Base-by-base conservation (phyloP, 2,888 invertebrate genomes). In the Pandemis cinnamomeana region DNA sequence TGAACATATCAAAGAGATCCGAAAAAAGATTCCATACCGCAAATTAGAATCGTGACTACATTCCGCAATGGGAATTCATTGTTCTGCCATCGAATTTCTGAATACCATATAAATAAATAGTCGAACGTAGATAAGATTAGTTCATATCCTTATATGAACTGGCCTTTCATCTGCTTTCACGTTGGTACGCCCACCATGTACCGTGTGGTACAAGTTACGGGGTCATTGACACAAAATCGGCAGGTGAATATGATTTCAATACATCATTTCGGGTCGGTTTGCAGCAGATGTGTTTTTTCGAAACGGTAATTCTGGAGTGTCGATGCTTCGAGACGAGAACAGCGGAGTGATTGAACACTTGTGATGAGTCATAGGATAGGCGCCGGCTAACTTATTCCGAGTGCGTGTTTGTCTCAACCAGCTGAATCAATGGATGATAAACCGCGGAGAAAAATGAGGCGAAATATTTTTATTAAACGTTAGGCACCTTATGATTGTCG, bases 61-160 rank as follows among this genome's bases (percentile, higher is more conserved):
- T 15, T 15, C 53, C 51, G 70, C 64, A 66, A 66, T 74, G 61
- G 73, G 36, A 63, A 64, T 66, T 61, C 70, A 74, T 74, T 74
- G 73, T 72, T 48, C 68, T 64, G 70, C 73, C 73, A 66, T 67
- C 70, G 60, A 70, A 60, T 74, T 61, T 72, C 62, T 63, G 66
- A 51, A 70, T 67, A 53, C 44, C 53, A 70, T 70, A 70, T 53
- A 74, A 74, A 71, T 67, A 42, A 42, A 62, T 61, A 68, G 61
- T 62, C 67, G 36, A 46, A 55, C 62, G 51, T 75, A 78, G 77
- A 81, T 80, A 72, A 82, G 81, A 85, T 84, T 83, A 80, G 81
- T 74, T 78, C 76, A 77, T 79, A 82, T 83, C 87, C 88, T 83
- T 85, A 86, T 86, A 85, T 77, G 86, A 80, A 83, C 86, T 85